Percentiles rank a stretch among this genome's conserved stretches.
Conservation (phyloP, 2,888 invertebrate genomes). For the Gymnosoma rotundatum region DNA sequence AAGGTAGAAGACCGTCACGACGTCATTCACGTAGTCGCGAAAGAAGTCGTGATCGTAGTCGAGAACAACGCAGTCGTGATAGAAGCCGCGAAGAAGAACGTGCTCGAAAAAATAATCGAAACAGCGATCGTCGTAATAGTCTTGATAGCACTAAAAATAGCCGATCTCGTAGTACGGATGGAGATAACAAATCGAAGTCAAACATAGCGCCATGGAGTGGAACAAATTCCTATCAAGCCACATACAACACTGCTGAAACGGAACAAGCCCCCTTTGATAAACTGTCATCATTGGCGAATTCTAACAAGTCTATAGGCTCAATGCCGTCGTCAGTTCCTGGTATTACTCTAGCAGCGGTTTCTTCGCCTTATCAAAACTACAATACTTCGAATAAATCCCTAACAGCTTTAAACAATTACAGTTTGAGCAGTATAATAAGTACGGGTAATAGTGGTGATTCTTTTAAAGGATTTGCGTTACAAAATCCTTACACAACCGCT, state of each 20-base stretch:
- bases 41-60: constrained; percentile 79
- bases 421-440: constrained; percentile 69
- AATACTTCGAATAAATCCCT: constrained; percentile 66
- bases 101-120: constrained; percentile 80
- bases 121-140: constrained; percentile 50
- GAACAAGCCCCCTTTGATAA: constrained; percentile 2
- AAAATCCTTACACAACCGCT: constrained; percentile 75
- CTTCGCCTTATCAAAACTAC: constrained; percentile 74
- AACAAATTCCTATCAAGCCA: constrained; percentile 69
- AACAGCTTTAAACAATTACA: constrained; percentile 75
- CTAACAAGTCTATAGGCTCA: constrained; percentile 1
- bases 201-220: constrained; percentile 66
- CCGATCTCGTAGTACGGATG: constrained; percentile 31
- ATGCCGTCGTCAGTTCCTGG: constrained; percentile 4
- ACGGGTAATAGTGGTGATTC: constrained; percentile 63
- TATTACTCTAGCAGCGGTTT: constrained; percentile 22
- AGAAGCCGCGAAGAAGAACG: constrained; percentile 83
- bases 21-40: constrained; percentile 73
- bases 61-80: constrained; percentile 71
- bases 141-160: constrained; percentile 28
- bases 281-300: constrained; percentile 24
- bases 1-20: constrained; percentile 78
- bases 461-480: constrained; percentile 72
- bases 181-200: constrained; percentile 40
- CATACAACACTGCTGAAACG: constrained; percentile 4